Percentiles rank a stretch among this genome's conserved stretches.
These are phyloP conservation scores for Pemphredon lugubris DNA, from an alignment of 2,888 invertebrate genomes.

Conservation along the genomic window DNA sequence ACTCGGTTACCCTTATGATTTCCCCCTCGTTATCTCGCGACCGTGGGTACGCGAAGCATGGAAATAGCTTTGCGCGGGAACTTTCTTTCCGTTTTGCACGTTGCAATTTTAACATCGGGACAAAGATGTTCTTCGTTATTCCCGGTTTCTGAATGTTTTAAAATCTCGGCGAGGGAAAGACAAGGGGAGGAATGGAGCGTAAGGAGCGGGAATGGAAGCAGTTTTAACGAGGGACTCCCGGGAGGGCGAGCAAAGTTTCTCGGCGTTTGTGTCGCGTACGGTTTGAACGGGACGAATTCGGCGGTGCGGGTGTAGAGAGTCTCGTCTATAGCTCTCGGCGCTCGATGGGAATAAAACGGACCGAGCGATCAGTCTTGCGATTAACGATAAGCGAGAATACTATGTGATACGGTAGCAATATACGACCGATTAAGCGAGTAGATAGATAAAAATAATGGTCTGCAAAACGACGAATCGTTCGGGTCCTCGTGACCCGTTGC, in stretches of 20 bases:
- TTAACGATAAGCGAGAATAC: constrained; percentile 56
- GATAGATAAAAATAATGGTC: constrained; percentile 29
- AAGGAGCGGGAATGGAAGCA: constrained; percentile 33
- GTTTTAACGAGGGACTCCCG: constrained; percentile 37
- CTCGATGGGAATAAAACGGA: neutral
- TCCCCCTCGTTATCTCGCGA: neutral
- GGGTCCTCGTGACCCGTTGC: constrained; percentile 23
- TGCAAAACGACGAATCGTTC: constrained; percentile 9
- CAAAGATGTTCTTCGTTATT: constrained; percentile 32
- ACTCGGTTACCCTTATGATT: neutral
- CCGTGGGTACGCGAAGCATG: neutral
- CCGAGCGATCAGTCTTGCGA: neutral
- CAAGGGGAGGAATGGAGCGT: constrained; percentile 9
- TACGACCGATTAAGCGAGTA: constrained; percentile 55
- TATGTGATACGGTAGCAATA: constrained; percentile 72
- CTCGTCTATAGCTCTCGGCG: constrained; percentile 36
- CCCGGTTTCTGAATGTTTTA: constrained; percentile 30
- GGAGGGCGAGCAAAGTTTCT: constrained; percentile 37
- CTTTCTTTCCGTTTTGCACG: constrained; percentile 24
- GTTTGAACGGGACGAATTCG: constrained; percentile 18
- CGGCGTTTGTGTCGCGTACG: constrained; percentile 27
- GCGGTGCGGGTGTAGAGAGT: constrained; percentile 46
- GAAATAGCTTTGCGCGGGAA: neutral
- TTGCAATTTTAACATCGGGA: constrained; percentile 20
- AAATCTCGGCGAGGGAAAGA: constrained; percentile 14